A percentile compares a stretch with the other conserved stretches of the same genome.
These are phyloP conservation scores for Etheostoma spectabile DNA, from an alignment of 2,113 vertebrate genomes.

Conservation along the genomic window DNA sequence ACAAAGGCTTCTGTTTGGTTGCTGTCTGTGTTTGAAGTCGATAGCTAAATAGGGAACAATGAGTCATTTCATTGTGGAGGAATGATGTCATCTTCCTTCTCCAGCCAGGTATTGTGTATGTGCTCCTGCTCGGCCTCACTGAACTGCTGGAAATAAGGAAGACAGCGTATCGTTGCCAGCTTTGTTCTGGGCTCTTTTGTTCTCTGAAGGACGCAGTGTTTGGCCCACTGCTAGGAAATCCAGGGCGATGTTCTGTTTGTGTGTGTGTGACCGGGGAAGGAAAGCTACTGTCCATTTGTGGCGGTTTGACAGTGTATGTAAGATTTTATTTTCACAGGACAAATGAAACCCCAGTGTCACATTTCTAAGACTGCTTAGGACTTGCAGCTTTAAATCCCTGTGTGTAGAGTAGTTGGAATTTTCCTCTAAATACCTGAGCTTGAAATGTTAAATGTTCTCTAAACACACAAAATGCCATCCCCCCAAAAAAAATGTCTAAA, in stretches of 20 bases:
- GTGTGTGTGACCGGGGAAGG: conserved; percentile 25
- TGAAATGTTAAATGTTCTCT: not conserved
- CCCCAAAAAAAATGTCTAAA: not conserved
- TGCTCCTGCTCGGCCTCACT: conserved; percentile 36
- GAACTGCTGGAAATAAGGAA: conserved; percentile 60
- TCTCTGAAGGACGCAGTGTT: conserved; percentile 39
- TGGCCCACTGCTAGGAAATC: conserved; percentile 37
- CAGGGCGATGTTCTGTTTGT: not conserved
- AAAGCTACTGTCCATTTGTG: conserved; percentile 28
- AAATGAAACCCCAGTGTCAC: not conserved
- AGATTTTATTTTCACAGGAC: conserved; percentile 17
- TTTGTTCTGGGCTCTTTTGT: conserved; percentile 61
- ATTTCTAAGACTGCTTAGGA: conserved; percentile 6
- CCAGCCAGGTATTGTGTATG: conserved; percentile 62
- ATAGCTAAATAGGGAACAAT: conserved; percentile 63
- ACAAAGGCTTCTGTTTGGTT: conserved; percentile 20
- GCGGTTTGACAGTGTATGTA: not conserved
- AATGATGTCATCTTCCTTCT: conserved; percentile 73
- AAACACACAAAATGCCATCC: not conserved
- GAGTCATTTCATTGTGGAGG: conserved; percentile 68
- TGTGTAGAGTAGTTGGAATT: not conserved
- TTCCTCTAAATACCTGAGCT: not conserved
- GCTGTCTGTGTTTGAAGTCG: conserved; percentile 59
- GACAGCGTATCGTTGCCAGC: conserved; percentile 46
- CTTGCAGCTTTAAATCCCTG: not conserved